Base-by-base conservation (phyloP, 2,888 invertebrate genomes). In the Lamellibrachia satsuma region DNA sequence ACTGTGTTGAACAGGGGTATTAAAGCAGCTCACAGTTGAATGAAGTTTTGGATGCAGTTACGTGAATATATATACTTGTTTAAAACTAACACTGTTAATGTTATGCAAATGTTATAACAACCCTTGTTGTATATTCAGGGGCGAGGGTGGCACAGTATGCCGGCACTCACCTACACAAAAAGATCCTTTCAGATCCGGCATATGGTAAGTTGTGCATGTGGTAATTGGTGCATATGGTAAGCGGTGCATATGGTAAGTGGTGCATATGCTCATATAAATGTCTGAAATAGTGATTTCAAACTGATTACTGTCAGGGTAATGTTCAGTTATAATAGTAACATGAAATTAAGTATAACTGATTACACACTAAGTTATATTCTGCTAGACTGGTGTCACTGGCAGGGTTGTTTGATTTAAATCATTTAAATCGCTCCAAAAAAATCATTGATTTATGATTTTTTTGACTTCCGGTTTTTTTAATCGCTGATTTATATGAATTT, bases 121-220 rank as follows among this genome's bases (percentile, higher is more conserved):
- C 75, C 75, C 22, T 75, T 75, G 75, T 90, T 92, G 93, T 92
- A 92, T 93, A 97, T 96, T 95, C 97, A 97, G 98, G 99, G 93
- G 97, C 98, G 9, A 98, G 98, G 95, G 98, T 99, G 95, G 98
- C 99, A 9, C 98, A 99, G 96, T 98, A 99, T 97, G 99, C 99
- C 11, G 98, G 99, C 75, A 98, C 98, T 96, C 98, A 99, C 97
- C 97, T 99, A 94, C 99, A 99, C 97, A 98, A 99, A 96, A 98
- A 98, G 96, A 98, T 99, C 94, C 97, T 98, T 57, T 98, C 98
- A 94, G 97, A 98, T 94, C 97, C 97, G 2, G 94, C 98, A 95
- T 99, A 99, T 93, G 95, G 96, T 96, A 94, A 95, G 96, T 95
- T n/a, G 52, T 92, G 6, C 11, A 11, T 75, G 22, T 75, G 75